These are phyloP conservation scores for Acipenser oxyrinchus DNA, from an alignment of 2,797 vertebrate species.

Conservation along the genomic window DNA sequence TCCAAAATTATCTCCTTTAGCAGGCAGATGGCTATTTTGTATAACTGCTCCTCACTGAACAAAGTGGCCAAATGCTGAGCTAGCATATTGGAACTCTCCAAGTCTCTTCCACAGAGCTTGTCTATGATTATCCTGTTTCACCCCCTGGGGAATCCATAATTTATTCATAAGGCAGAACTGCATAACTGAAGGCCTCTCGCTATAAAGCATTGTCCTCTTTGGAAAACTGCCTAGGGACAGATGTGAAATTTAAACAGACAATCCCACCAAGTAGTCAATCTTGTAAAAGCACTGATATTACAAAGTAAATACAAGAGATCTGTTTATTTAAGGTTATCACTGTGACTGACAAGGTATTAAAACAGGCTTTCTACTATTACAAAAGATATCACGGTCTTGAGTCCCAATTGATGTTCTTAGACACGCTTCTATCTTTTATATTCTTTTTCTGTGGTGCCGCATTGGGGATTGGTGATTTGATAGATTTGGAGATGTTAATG, in stretches of 20 bases:
- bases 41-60: constrained; percentile 26
- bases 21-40: constrained; percentile 25
- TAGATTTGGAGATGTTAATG: neutral
- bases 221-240: constrained; percentile 42
- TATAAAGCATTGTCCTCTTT: constrained; percentile 39
- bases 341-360: constrained; percentile 49
- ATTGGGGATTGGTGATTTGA: neutral
- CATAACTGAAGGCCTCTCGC: constrained; percentile 35
- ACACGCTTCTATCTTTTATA: constrained; percentile 20
- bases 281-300: constrained; percentile 55
- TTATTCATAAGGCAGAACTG: constrained; percentile 48
- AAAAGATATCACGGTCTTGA: constrained; percentile 37
- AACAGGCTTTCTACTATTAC: constrained; percentile 48
- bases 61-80: constrained; percentile 36
- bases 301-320: constrained; percentile 56
- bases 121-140: constrained; percentile 37
- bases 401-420: constrained; percentile 40
- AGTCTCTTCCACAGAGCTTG: constrained; percentile 23
- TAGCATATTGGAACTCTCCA: constrained; percentile 34
- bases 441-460: constrained; percentile 13
- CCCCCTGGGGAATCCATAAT: constrained; percentile 38
- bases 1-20: neutral
- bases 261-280: constrained; percentile 50
- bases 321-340: constrained; percentile 61
- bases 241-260: constrained; percentile 54